Percentiles rank a stretch among this genome's conserved stretches.
These are phyloP conservation scores for Coturnix japonica DNA, from an alignment of 2,113 vertebrate species.

Conservation along the genomic window DNA sequence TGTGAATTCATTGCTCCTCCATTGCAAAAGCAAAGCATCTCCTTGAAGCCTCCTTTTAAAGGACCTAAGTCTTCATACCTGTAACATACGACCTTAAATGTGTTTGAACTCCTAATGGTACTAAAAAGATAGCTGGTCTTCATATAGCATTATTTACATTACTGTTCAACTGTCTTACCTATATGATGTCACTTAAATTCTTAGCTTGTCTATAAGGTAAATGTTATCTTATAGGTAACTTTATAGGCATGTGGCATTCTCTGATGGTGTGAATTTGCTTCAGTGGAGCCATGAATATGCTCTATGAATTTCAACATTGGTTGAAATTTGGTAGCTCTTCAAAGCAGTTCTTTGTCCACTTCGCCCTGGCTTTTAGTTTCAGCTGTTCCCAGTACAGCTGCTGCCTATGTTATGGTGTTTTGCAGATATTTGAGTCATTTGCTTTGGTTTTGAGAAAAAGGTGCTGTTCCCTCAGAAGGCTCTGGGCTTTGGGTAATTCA, in stretches of 20 bases:
- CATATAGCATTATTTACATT: neutral
- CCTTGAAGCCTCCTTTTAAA: neutral
- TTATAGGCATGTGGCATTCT: neutral
- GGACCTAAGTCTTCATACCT: neutral
- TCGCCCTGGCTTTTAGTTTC: neutral
- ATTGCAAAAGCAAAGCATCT: neutral
- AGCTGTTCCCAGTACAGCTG: neutral
- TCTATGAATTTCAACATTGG: neutral
- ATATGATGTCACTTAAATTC: neutral
- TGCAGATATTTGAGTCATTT: neutral
- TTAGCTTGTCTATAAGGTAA: neutral
- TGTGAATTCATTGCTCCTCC: neutral
- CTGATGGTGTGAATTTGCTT: neutral
- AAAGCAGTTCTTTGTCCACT: neutral
- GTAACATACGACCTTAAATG: neutral
- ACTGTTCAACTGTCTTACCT: neutral
- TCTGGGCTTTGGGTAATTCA: neutral
- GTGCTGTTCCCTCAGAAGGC: neutral
- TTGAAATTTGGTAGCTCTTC: neutral
- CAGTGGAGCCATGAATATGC: neutral
- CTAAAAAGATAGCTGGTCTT: neutral
- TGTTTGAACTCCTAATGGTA: neutral
- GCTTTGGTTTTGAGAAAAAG: neutral
- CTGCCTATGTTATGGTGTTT: neutral
- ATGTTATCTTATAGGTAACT: too few species aligned